Conservation (phyloP, 2,113 vertebrate genomes). For the rabbit (Oryctolagus cuniculus) region DNA sequence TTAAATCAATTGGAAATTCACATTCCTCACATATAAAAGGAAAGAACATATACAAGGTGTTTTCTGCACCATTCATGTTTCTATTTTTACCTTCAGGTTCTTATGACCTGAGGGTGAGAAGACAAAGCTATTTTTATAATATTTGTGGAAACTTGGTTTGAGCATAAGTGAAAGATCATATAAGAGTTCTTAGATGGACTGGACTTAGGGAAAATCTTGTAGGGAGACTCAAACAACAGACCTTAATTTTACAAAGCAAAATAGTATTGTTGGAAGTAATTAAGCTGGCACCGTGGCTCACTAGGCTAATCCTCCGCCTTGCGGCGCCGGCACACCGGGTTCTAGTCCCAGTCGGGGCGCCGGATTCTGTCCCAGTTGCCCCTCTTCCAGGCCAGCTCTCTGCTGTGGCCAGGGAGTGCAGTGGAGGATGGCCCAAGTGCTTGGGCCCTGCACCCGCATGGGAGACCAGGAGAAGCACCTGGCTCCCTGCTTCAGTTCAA, state of each 20-base stretch:
- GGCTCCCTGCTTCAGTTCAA: too few species aligned
- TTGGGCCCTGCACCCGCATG: too few species aligned
- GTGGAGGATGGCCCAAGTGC: too few species aligned
- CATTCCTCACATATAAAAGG: background rate
- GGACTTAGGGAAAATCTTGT: background rate
- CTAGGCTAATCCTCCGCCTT: too few species aligned
- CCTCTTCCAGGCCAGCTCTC: too few species aligned
- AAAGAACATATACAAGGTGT: background rate
- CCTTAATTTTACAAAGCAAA: conserved; percentile 48
- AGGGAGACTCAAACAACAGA: background rate
- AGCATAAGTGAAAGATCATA: background rate
- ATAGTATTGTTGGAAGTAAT: background rate
- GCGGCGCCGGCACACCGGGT: too few species aligned
- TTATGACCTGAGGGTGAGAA: conserved; percentile 19
- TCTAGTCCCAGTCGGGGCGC: too few species aligned
- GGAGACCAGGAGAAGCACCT: too few species aligned
- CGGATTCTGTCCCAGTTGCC: too few species aligned
- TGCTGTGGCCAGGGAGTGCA: too few species aligned
- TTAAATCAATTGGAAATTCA: conserved; percentile 18
- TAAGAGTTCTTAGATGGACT: background rate
- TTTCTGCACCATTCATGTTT: background rate
- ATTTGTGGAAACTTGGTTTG: background rate
- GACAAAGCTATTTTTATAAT: background rate
- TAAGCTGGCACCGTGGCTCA: too few species aligned
- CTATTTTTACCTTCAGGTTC: background rate